phyloP scores from a whole-genome alignment of 2,888 invertebrate species.

The Ischnura elegans region DNA sequence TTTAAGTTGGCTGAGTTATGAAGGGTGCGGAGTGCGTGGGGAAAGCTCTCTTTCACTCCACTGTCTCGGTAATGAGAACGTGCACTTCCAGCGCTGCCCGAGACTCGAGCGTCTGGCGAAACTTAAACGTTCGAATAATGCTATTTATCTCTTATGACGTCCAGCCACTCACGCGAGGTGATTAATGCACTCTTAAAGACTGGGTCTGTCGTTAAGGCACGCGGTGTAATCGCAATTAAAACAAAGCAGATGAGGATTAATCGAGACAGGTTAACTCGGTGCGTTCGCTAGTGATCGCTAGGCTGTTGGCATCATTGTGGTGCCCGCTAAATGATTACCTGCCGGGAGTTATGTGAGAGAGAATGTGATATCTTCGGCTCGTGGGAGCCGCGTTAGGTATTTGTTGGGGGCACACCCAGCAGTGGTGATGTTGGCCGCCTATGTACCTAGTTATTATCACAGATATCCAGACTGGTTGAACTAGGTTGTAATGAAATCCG shows the following conservation, averaged over 20 bases:
- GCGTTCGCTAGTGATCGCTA: background rate
- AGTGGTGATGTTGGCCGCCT: no score
- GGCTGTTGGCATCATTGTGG: background rate
- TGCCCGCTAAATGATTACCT: background rate
- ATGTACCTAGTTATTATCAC: no score
- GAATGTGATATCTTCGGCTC: no score
- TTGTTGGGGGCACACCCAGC: no score
- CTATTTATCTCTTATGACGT: conserved; percentile 15
- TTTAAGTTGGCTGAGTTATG: background rate
- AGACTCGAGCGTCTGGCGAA: background rate
- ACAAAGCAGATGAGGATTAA: background rate
- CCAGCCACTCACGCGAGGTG: background rate
- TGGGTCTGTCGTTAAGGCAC: background rate
- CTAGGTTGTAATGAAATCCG: no score
- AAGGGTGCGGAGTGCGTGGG: background rate
- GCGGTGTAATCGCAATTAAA: background rate
- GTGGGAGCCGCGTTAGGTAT: no score
- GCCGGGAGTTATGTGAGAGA: no score
- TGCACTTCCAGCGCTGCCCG: background rate
- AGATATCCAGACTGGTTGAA: no score
- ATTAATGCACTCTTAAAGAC: background rate
- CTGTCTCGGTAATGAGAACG: background rate
- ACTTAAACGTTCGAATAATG: background rate
- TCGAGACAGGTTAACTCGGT: background rate
- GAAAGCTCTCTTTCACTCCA: background rate